A percentile compares a stretch with the other conserved stretches of the same genome.
phyloP scores from a whole-genome alignment of 2,113 vertebrate species.

The Stigmatopora nigra region DNA sequence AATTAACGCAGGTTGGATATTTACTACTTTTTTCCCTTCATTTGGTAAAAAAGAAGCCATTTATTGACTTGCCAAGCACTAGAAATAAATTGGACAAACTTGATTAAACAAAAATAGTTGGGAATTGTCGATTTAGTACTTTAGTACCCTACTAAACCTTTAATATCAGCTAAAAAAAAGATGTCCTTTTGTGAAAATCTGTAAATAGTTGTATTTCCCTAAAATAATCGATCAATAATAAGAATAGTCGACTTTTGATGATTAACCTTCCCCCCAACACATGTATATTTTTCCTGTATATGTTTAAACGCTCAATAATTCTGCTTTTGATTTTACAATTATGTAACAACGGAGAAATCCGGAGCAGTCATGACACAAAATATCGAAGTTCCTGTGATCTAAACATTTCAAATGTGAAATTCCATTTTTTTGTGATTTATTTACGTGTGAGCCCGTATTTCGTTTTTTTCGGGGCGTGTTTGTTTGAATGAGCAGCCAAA shows the following conservation, averaged over 20 bases:
- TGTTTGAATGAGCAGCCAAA: constrained; percentile 32
- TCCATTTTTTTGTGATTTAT: constrained; percentile 54
- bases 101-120: neutral
- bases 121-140: constrained; percentile 2
- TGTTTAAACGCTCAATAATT: constrained; percentile 63
- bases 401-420: constrained; percentile 47
- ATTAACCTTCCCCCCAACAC: constrained; percentile 36
- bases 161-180: constrained; percentile 19
- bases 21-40: too few relatives aligned
- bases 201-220: constrained; percentile 52
- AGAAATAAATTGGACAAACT: neutral
- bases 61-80: neutral
- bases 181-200: constrained; percentile 31
- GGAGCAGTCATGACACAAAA: constrained; percentile 51
- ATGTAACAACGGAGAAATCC: constrained; percentile 53
- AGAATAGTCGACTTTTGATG: constrained; percentile 44
- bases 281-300: constrained; percentile 58
- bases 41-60: neutral
- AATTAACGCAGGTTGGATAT: neutral
- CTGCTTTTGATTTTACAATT: constrained; percentile 62
- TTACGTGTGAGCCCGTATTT: constrained; percentile 27
- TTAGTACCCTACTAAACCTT: neutral
- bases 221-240: constrained; percentile 12
- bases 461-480: constrained; percentile 30
- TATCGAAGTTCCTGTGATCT: constrained; percentile 57